A percentile compares a stretch with the other conserved stretches of the same genome.
Conservation (phyloP, 2,113 vertebrate species). For the Porphyrio hochstetteri region DNA sequence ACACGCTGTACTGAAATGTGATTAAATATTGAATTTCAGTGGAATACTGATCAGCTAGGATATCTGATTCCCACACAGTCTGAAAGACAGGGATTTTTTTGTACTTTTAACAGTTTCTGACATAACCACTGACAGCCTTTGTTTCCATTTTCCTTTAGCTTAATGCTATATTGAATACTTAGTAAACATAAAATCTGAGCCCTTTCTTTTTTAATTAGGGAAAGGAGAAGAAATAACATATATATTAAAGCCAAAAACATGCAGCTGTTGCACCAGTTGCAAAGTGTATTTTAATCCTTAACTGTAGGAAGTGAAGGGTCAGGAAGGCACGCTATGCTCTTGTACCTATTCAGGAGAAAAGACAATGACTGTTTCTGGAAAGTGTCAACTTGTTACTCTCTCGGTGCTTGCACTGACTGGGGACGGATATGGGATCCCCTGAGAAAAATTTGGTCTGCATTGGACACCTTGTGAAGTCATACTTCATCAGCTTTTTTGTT, state of each 20-base stretch:
- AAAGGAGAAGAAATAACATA: not conserved
- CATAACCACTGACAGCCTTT: not conserved
- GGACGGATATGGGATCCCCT: not conserved
- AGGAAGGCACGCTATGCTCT: not conserved
- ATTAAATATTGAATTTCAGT: not conserved
- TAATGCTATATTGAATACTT: not conserved
- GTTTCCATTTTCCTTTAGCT: not conserved
- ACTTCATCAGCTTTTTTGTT: constrained; percentile 45
- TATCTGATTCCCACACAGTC: not conserved
- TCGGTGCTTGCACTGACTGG: not conserved
- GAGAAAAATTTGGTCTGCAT: constrained; percentile 5
- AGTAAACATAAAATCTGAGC: not conserved
- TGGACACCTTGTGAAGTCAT: constrained; percentile 36
- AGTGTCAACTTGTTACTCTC: not conserved
- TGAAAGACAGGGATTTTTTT: not conserved
- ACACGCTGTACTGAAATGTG: not conserved
- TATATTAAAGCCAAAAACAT: not conserved
- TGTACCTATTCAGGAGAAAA: not conserved
- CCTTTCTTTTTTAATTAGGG: not conserved
- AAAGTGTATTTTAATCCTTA: not conserved
- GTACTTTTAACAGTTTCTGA: not conserved
- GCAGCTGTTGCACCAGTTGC: not conserved
- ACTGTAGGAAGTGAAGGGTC: not conserved
- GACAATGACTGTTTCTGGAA: not conserved
- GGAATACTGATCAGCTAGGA: not conserved